Evolutionary conservation across 2,797 vertebrate species (phyloP).

Genomic region (Rhinichthys osculus): DNA sequence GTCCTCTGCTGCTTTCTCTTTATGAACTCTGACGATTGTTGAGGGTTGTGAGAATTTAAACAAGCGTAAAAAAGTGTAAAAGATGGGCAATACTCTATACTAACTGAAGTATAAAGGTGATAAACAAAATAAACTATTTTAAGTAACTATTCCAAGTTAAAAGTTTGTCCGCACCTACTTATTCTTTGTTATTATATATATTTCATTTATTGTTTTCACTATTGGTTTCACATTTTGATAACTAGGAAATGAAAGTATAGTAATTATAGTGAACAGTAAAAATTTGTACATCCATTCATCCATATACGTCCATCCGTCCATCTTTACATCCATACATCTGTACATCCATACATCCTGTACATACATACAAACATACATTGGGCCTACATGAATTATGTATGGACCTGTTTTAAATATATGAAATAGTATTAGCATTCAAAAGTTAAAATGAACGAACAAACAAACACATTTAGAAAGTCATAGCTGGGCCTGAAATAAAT

Average conservation of each 20-base stretch:
- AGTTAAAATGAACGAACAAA: not conserved
- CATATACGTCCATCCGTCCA: too few relatives aligned
- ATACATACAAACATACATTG: too few relatives aligned
- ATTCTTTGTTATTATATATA: not conserved
- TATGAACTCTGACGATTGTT: constrained; percentile 22
- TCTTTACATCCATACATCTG: too few relatives aligned
- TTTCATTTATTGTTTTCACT: not conserved
- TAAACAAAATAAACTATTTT: not conserved
- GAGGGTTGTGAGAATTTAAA: constrained; percentile 37
- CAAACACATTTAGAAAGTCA: not conserved
- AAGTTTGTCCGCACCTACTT: not conserved
- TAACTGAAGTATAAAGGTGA: not conserved
- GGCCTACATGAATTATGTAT: too few relatives aligned
- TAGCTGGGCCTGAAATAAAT: not conserved
- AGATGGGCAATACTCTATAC: not conserved
- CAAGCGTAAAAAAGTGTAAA: not conserved
- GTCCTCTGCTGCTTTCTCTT: constrained; percentile 25
- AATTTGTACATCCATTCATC: not conserved
- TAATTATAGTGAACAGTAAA: not conserved
- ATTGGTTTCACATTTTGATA: not conserved
- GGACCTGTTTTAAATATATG: not conserved
- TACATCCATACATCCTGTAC: too few relatives aligned
- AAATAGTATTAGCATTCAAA: not conserved
- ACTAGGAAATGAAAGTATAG: not conserved
- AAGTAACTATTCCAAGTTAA: not conserved